phyloP scores from a whole-genome alignment of 2,797 vertebrate species.

The Gymnoscopelus microlampas region DNA sequence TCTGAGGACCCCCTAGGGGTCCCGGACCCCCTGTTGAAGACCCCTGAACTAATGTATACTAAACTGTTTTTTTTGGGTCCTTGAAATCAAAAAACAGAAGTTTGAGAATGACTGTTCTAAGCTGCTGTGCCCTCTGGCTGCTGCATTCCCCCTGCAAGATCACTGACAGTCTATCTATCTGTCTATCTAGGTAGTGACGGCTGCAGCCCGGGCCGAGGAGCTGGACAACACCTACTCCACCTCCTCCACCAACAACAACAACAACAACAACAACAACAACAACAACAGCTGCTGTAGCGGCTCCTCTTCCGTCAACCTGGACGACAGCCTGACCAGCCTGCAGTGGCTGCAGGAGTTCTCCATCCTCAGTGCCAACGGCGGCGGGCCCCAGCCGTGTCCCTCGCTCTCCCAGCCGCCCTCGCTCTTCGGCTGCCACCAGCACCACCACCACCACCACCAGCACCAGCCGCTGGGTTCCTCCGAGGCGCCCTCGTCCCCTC shows the following conservation, averaged over 20 bases:
- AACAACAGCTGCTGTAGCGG: conserved; percentile 33
- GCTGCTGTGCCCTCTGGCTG: too few species aligned
- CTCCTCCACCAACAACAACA: neutral
- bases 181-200: conserved; percentile 63
- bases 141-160: too few species aligned
- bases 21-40: too few species aligned
- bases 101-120: too few species aligned
- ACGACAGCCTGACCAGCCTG: conserved; percentile 96
- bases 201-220: conserved; percentile 67
- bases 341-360: conserved; percentile 98
- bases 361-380: conserved; percentile 83
- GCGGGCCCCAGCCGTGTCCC: conserved; percentile 67
- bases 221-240: conserved; percentile 47
- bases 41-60: too few species aligned
- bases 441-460: conserved; percentile 40
- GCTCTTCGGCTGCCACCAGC: conserved; percentile 63
- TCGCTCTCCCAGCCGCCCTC: conserved; percentile 76
- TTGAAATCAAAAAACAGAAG: too few species aligned
- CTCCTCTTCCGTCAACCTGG: conserved; percentile 78
- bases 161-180: too few species aligned
- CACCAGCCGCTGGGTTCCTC: conserved; percentile 77
- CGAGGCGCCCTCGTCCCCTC: conserved; percentile 87
- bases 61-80: too few species aligned
- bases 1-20: too few species aligned
- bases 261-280: conserved; percentile 4